Percentiles rank a stretch among this genome's conserved stretches.
phyloP scores from a whole-genome alignment of 1,140 invertebrate species.

The Propsilocerus akamusi region DNA sequence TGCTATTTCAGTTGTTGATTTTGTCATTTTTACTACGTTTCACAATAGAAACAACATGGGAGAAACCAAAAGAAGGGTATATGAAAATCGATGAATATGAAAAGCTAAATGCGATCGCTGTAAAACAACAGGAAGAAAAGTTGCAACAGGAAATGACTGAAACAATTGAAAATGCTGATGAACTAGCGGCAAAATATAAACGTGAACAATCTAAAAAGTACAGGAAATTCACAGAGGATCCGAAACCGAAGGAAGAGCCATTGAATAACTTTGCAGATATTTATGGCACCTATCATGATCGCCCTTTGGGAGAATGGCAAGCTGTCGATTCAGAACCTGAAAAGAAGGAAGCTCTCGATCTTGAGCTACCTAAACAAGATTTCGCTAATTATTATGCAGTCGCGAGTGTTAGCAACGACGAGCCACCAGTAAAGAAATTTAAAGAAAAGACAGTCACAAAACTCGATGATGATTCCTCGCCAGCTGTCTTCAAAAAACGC shows the following conservation, averaged over 20 bases:
- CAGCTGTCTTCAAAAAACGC: constrained; percentile 39
- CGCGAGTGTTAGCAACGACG: constrained; percentile 16
- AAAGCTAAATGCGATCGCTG: constrained; percentile 28
- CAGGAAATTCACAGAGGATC: constrained; percentile 12
- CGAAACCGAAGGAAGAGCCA: constrained; percentile 26
- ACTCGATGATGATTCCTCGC: constrained; percentile 25
- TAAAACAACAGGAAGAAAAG: constrained; percentile 29
- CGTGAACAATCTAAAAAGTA: constrained; percentile 20
- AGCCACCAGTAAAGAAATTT: constrained; percentile 31
- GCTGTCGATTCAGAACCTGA: constrained; percentile 25
- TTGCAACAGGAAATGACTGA: constrained; percentile 16
- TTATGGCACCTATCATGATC: constrained; percentile 17
- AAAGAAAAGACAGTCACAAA: constrained; percentile 39
- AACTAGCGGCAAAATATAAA: constrained; percentile 24
- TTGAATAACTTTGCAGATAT: constrained; percentile 28
- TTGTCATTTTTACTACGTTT: constrained; percentile 5
- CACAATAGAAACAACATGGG: constrained; percentile 38
- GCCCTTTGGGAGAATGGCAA: constrained; percentile 46
- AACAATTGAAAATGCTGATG: constrained; percentile 18
- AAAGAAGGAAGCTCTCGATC: constrained; percentile 28
- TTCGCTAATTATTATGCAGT: constrained; percentile 15
- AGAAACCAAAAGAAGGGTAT: constrained; percentile 41
- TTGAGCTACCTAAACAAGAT: constrained; percentile 33
- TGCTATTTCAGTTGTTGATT: constrained; percentile 8
- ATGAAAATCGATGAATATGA: constrained; percentile 40